Evolutionary conservation across 2,888 invertebrate species (phyloP).

Genomic region (Geotrupes spiniger): DNA sequence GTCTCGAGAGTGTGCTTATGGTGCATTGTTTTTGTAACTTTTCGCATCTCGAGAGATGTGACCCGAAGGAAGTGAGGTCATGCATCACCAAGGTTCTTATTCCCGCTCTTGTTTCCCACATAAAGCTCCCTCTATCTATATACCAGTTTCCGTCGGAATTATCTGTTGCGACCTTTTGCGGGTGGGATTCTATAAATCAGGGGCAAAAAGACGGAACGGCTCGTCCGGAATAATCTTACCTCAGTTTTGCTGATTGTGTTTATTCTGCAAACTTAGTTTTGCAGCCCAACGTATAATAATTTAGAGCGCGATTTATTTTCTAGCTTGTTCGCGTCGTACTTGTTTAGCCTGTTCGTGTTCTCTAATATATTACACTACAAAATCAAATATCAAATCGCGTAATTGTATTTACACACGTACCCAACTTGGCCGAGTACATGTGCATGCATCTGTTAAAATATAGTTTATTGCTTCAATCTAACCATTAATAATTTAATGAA

Average conservation of each 20-base stretch:
- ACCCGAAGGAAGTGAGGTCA: conserved; percentile 18
- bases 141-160: conserved; percentile 16
- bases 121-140: conserved; percentile 10
- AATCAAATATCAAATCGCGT: too few relatives aligned
- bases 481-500: too few relatives aligned
- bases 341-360: too few relatives aligned
- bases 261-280: not conserved
- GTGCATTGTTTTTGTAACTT: conserved; percentile 21
- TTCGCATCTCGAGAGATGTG: conserved; percentile 20
- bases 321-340: too few relatives aligned
- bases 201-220: conserved; percentile 6
- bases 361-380: too few relatives aligned
- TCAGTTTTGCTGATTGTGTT: conserved; percentile 6
- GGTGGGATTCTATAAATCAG: conserved; percentile 20
- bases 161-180: conserved; percentile 21
- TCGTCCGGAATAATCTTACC: conserved; percentile 4
- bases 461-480: too few relatives aligned
- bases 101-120: conserved; percentile 5
- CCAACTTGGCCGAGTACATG: too few relatives aligned
- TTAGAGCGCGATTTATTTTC: too few relatives aligned
- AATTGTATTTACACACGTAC: too few relatives aligned
- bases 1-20: conserved; percentile 17
- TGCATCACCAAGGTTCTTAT: conserved; percentile 9
- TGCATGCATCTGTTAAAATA: too few relatives aligned
- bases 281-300: not conserved